These are phyloP conservation scores for Cydia strobilella DNA, from an alignment of 1,140 invertebrate species.

Conservation along the genomic window DNA sequence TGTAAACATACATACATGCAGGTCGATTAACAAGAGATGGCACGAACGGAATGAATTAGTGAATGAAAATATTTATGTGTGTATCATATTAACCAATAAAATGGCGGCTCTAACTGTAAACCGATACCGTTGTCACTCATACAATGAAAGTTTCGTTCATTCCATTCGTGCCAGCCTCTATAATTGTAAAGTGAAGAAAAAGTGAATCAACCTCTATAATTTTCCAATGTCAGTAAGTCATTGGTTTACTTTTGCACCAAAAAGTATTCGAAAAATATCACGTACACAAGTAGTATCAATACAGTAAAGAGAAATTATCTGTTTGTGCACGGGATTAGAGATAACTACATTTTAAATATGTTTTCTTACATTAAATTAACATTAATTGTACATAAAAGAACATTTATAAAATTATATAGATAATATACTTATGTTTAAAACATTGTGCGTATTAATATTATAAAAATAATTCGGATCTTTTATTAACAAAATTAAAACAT, in stretches of 20 bases:
- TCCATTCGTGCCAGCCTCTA: too few species aligned
- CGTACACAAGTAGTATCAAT: background rate
- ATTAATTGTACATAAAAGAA: slow-evolving; percentile 31
- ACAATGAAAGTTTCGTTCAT: background rate
- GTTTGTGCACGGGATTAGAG: background rate
- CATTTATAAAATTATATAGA: slow-evolving; percentile 28
- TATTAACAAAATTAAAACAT: slow-evolving; percentile 5
- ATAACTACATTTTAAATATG: slow-evolving; percentile 15
- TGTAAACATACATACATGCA: too few species aligned
- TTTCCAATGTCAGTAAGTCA: background rate
- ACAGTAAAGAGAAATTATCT: background rate
- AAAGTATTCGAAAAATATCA: background rate
- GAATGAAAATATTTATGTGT: too few species aligned
- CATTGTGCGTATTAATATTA: slow-evolving; percentile 30
- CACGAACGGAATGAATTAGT: too few species aligned
- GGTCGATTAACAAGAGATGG: too few species aligned
- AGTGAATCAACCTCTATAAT: too few species aligned
- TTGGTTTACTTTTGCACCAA: background rate
- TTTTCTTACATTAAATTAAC: slow-evolving; percentile 21
- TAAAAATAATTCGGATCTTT: slow-evolving; percentile 23
- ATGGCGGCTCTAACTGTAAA: too few species aligned
- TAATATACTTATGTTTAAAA: slow-evolving; percentile 24
- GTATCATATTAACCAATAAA: too few species aligned
- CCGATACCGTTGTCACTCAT: background rate
- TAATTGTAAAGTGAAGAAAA: too few species aligned